These are phyloP conservation scores for Onchidella celtica DNA, from an alignment of 2,888 invertebrate genomes.

Conservation along the genomic window DNA sequence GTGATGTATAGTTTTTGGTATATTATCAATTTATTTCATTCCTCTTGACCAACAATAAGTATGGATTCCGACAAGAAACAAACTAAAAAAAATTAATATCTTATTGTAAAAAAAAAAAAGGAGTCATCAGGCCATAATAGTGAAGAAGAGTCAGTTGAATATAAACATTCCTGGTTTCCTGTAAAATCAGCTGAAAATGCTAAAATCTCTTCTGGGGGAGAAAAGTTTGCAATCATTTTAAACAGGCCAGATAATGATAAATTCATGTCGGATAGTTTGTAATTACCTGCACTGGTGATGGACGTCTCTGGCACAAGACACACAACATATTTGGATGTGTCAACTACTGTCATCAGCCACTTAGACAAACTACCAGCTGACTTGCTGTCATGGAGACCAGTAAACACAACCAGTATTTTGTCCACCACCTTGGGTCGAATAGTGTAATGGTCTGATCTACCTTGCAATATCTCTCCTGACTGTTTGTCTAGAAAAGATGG, in stretches of 20 bases:
- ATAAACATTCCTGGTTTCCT: no score
- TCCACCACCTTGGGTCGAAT: conserved; percentile 29
- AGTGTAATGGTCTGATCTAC: conserved; percentile 18
- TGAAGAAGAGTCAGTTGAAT: no score
- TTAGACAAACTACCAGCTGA: neutral
- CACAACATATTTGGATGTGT: conserved; percentile 44
- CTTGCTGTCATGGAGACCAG: neutral
- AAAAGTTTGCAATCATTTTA: neutral
- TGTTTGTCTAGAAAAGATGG: conserved; percentile 27
- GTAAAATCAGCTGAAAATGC: no score
- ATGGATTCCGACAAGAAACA: neutral
- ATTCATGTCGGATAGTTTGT: no score
- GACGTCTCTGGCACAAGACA: conserved; percentile 36
- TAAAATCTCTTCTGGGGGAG: neutral
- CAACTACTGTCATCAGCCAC: conserved; percentile 36
- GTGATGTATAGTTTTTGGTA: no score
- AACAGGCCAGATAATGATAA: neutral
- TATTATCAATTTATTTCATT: no score
- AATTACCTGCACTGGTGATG: conserved; percentile 40
- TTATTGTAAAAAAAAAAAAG: no score
- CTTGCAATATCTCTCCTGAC: neutral
- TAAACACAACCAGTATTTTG: conserved; percentile 36
- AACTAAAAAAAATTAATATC: neutral
- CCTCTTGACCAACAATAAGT: neutral
- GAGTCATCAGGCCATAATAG: no score